Evolutionary conservation across 2,797 vertebrate species (phyloP).

Genomic region (Anas bernieri): DNA sequence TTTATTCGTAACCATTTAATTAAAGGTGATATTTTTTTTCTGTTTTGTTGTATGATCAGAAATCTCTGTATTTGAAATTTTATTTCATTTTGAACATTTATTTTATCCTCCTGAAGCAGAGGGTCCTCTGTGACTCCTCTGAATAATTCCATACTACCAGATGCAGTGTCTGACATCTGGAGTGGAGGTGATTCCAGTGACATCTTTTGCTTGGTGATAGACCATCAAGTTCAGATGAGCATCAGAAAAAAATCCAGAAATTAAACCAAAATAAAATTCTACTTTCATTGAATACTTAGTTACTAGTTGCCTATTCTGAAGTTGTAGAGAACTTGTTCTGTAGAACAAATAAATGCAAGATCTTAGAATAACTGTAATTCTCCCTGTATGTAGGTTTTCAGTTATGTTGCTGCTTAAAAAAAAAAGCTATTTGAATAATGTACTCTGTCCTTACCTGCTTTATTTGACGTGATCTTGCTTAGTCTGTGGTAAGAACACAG

Average conservation of each 20-base stretch:
- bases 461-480: background rate
- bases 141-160: background rate
- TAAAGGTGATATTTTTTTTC: background rate
- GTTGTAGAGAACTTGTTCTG: background rate
- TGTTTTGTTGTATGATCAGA: background rate
- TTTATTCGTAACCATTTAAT: background rate
- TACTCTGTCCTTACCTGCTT: background rate
- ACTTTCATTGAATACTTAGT: background rate
- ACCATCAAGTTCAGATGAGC: background rate
- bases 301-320: background rate
- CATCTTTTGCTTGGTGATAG: background rate
- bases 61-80: background rate
- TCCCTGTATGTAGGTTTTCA: background rate
- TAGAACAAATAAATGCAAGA: background rate
- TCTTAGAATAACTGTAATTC: background rate
- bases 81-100: background rate
- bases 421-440: accelerated
- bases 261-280: background rate
- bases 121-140: background rate
- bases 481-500: accelerated
- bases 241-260: background rate
- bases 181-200: background rate
- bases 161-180: background rate
- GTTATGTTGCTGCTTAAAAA: background rate
- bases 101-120: background rate